Evolutionary conservation across 2,797 vertebrate species (phyloP).

Genomic region (Apogon talboti): DNA sequence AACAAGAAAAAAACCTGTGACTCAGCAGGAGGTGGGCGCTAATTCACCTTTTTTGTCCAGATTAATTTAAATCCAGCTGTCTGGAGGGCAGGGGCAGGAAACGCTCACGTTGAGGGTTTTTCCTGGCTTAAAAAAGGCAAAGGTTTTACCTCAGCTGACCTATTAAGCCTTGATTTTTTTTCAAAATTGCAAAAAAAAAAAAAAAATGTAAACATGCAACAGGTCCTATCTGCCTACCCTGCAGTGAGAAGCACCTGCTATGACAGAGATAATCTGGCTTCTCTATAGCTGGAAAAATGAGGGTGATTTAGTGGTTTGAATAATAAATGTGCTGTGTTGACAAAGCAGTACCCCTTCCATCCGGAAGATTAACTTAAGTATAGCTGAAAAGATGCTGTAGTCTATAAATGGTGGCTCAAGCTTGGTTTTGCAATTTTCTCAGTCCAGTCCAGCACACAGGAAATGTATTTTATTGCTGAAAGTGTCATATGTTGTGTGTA

Average conservation of each 20-base stretch:
- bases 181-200: not conserved
- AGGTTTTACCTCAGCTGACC: not conserved
- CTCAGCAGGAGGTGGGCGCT: too few relatives aligned
- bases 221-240: not conserved
- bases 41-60: not conserved
- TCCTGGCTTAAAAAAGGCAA: not conserved
- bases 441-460: too few relatives aligned
- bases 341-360: not conserved
- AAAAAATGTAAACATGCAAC: not conserved
- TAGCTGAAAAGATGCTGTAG: not conserved
- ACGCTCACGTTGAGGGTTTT: not conserved
- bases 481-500: too few relatives aligned
- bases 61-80: not conserved
- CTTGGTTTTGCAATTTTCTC: not conserved
- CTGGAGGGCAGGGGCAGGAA: not conserved
- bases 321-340: not conserved
- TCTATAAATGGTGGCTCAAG: not conserved
- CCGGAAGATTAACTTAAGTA: not conserved
- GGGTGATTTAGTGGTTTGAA: not conserved
- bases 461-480: too few relatives aligned
- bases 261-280: not conserved
- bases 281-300: not conserved
- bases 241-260: not conserved
- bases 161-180: not conserved
- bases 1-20: too few relatives aligned